phyloP scores from a whole-genome alignment of 2,888 invertebrate species.

The Erpobdella octoculata region DNA sequence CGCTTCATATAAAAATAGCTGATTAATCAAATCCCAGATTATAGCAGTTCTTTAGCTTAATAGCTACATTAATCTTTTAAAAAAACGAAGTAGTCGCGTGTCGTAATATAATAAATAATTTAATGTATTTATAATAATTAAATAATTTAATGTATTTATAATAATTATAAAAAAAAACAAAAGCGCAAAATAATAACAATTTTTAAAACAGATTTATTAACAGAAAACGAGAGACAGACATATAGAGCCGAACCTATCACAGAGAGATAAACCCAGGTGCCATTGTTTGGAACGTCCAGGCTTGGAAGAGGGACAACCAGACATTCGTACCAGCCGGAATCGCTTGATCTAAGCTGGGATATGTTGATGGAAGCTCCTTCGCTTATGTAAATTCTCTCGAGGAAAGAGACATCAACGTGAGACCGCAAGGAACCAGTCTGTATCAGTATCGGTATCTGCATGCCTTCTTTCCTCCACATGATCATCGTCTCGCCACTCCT shows the following conservation, averaged over 20 bases:
- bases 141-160: neutral
- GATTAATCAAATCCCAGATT: too few relatives aligned
- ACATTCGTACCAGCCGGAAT: constrained; percentile 5
- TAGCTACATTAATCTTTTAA: too few relatives aligned
- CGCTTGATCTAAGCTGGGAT: neutral
- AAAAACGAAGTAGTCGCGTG: too few relatives aligned
- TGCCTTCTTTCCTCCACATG: constrained; percentile 5
- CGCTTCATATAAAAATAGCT: too few relatives aligned
- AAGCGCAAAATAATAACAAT: neutral
- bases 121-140: neutral
- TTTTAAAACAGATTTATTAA: neutral
- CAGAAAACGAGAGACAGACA: neutral
- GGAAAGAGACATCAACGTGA: neutral
- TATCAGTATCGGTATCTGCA: constrained; percentile 2
- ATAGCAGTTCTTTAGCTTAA: too few relatives aligned
- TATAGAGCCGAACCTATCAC: neutral
- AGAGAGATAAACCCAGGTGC: neutral
- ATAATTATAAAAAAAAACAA: neutral
- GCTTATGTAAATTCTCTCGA: neutral
- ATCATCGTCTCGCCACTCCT: neutral
- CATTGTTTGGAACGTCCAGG: neutral
- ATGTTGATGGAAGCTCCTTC: neutral
- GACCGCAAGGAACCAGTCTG: neutral
- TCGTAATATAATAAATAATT: neutral
- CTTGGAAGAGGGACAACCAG: neutral